A percentile compares a stretch with the other conserved stretches of the same genome.
phyloP scores from a whole-genome alignment of 2,113 vertebrate genomes.

The Campylomormyrus tamandua region DNA sequence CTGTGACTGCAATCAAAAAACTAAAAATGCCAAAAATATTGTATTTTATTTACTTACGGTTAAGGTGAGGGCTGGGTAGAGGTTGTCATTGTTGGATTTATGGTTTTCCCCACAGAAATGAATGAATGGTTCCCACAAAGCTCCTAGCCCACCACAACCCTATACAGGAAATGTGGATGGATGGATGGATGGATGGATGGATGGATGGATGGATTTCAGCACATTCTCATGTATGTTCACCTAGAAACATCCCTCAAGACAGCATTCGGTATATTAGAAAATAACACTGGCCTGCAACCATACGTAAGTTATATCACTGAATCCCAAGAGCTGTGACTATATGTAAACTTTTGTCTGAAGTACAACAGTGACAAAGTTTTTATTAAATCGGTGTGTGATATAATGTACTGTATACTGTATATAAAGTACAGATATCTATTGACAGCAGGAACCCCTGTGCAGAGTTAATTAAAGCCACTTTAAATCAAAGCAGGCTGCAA shows the following conservation, averaged over 20 bases:
- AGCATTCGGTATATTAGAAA: background rate
- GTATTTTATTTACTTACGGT: too few relatives aligned
- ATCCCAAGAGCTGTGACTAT: background rate
- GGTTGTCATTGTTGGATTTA: too few relatives aligned
- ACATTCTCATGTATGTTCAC: background rate
- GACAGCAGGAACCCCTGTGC: background rate
- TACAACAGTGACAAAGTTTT: background rate
- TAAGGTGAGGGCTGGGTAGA: too few relatives aligned
- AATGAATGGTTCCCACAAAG: too few relatives aligned
- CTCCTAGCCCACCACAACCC: too few relatives aligned
- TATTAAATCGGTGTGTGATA: background rate
- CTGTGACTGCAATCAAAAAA: too few relatives aligned
- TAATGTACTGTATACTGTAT: background rate
- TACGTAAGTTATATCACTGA: background rate
- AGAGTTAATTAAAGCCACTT: background rate
- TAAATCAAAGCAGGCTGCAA: background rate
- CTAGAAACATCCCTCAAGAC: background rate
- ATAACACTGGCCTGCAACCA: background rate
- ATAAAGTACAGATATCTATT: background rate
- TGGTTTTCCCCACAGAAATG: too few relatives aligned
- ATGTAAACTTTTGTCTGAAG: background rate
- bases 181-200: background rate
- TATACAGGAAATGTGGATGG: background rate
- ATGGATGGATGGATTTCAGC: background rate
- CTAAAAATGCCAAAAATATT: too few relatives aligned